These are phyloP conservation scores for Diploptera punctata DNA, from an alignment of 2,888 invertebrate genomes.

Conservation along the genomic window DNA sequence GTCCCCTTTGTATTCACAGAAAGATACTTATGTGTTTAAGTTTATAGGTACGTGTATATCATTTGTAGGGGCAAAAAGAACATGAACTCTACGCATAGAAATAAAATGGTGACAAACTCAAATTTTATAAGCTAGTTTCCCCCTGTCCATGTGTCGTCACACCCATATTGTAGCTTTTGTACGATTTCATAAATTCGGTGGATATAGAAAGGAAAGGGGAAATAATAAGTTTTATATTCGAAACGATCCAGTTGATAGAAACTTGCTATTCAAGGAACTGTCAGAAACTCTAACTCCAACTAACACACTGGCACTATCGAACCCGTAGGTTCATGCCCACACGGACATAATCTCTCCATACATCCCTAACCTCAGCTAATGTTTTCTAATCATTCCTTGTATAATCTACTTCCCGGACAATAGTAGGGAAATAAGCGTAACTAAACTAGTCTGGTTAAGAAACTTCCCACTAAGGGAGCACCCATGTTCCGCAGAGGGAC, in stretches of 20 bases:
- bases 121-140: background rate
- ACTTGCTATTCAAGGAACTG: too few relatives aligned
- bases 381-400: too few relatives aligned
- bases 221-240: background rate
- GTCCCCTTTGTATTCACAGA: background rate
- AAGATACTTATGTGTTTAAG: background rate
- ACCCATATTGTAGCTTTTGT: background rate
- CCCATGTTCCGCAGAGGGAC: too few relatives aligned
- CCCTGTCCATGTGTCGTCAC: conserved; percentile 2
- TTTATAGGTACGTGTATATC: background rate
- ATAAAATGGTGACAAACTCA: conserved; percentile 3
- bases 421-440: too few relatives aligned
- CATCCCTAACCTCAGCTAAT: too few relatives aligned
- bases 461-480: too few relatives aligned
- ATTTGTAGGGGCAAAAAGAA: background rate
- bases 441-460: too few relatives aligned
- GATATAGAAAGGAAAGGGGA: background rate
- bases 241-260: background rate
- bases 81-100: background rate
- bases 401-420: too few relatives aligned
- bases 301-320: too few relatives aligned
- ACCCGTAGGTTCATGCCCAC: too few relatives aligned
- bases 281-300: too few relatives aligned
- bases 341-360: too few relatives aligned
- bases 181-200: background rate